Percentiles rank a stretch among this genome's conserved stretches.
These are phyloP conservation scores for Tretioscincus oriximinensis DNA, from an alignment of 2,113 vertebrate genomes.

Conservation along the genomic window DNA sequence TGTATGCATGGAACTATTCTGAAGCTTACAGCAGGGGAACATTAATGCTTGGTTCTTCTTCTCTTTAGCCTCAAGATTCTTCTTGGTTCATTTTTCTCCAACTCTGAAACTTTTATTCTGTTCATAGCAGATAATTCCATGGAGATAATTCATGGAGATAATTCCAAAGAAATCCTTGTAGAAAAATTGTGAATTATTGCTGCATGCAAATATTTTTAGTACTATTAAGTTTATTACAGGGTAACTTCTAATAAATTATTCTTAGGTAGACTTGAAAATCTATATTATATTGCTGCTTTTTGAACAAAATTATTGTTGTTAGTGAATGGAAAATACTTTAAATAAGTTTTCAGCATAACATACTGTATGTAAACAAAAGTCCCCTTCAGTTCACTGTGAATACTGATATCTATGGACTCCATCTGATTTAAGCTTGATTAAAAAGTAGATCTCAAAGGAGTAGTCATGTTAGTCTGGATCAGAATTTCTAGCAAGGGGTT, in stretches of 20 bases:
- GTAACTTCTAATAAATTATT: background rate
- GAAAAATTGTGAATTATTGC: slow-evolving; percentile 8
- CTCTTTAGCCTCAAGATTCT: slow-evolving; percentile 31
- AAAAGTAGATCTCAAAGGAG: no score
- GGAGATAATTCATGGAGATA: no score
- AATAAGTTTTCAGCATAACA: background rate
- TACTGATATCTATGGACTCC: background rate
- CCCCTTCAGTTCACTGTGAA: background rate
- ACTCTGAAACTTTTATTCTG: background rate
- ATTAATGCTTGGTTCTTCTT: slow-evolving; percentile 9
- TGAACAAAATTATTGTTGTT: background rate
- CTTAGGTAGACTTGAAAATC: slow-evolving; percentile 20
- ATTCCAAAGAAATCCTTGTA: slow-evolving; percentile 24
- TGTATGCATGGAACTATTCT: slow-evolving; percentile 32
- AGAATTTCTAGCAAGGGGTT: no score
- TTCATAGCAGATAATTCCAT: slow-evolving; percentile 38
- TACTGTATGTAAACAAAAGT: background rate
- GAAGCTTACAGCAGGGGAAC: slow-evolving; percentile 16
- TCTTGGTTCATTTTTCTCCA: slow-evolving; percentile 22
- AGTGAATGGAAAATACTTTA: background rate
- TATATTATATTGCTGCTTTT: background rate
- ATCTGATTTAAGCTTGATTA: no score
- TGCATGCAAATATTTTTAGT: slow-evolving; percentile 8
- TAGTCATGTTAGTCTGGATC: no score
- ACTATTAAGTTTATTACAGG: slow-evolving; percentile 12